Evolutionary conservation across 2,113 vertebrate genomes (phyloP), one percentile per base, ranked within the genome.

Genomic region (Ifrita kowaldi): DNA sequence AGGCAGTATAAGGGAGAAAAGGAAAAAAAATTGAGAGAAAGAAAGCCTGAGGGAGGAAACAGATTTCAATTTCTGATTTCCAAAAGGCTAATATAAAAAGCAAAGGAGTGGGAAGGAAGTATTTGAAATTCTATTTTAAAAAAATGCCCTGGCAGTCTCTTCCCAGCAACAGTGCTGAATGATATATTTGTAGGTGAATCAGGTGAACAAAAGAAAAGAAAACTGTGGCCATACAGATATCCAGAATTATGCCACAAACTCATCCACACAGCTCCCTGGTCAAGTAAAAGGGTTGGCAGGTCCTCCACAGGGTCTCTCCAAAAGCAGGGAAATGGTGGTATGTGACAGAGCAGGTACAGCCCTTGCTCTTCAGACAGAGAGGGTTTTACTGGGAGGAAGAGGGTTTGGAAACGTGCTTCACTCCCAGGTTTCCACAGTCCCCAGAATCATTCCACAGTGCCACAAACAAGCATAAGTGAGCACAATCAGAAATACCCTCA

Each of bases 11-110:
- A 67, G 8, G 10, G 7, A 65, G 12, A 28, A 65, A 41, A 71
- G 1, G 3, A 0, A 4, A 18, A 27, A 10, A 24, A 4, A 55
- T 1, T 9, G 20, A 42, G 3, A 35, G 4, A 60, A 46, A 57
- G 3, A 50, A 67, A 46, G 70, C 41, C 39, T 0, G 1, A 90
- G 50, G 21, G 73, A 89, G 42, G 26, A 94, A 94, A 87, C 13
- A 59, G 30, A 81, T 91, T 79, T 78, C 42, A 74, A 27, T 77
- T 92, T 88, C 63, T 9, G 3, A 57, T 87, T 93, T 93, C 60
- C 39, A 87, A 64, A 69, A 75, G 6, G 19, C 35, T 78, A 63
- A 63, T 33, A 75, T 11, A 78, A 84, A 82, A 84, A 69, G 15
- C n/a, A 53, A 39, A 50, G 20, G 5, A 37, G 17, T 37, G 9